Percentiles rank a stretch among this genome's conserved stretches.
Evolutionary conservation across 1,140 invertebrate genomes (phyloP).

Genomic region (Diachasmimorpha longicaudata): DNA sequence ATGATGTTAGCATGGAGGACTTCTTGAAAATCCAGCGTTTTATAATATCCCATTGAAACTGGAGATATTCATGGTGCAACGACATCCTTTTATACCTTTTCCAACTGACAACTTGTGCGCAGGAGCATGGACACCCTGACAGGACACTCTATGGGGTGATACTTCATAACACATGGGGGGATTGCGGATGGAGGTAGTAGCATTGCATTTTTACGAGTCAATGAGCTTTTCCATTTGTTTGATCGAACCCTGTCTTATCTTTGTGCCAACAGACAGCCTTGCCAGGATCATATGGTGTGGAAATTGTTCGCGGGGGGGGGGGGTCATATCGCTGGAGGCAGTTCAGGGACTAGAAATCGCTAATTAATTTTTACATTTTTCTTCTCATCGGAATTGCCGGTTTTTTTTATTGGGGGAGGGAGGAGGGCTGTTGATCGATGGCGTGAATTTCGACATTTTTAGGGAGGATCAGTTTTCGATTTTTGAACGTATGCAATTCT

Average conservation of each 20-base stretch:
- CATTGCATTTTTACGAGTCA: conserved; percentile 49
- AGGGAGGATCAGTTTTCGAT: too few relatives aligned
- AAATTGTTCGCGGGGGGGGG: conserved; percentile 35
- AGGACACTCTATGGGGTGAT: neutral
- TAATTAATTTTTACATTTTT: too few relatives aligned
- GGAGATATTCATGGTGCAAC: conserved; percentile 19
- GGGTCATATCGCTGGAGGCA: too few relatives aligned
- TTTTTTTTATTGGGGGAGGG: too few relatives aligned
- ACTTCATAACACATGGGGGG: neutral
- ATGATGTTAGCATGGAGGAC: neutral
- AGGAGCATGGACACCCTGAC: neutral
- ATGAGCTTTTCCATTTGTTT: conserved; percentile 58
- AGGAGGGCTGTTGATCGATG: too few relatives aligned
- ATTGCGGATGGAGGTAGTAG: neutral
- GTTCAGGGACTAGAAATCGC: too few relatives aligned
- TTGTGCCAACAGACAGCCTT: conserved; percentile 32
- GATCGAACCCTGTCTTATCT: conserved; percentile 50
- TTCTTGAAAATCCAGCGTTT: neutral
- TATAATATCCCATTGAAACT: conserved; percentile 25
- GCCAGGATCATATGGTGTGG: conserved; percentile 41
- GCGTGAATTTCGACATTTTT: too few relatives aligned
- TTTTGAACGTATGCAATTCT: too few relatives aligned
- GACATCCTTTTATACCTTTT: conserved; percentile 24
- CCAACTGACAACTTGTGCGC: neutral
- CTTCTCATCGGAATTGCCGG: too few relatives aligned